Conservation (phyloP, 1,140 invertebrate genomes). For the Melitaea cinxia region DNA sequence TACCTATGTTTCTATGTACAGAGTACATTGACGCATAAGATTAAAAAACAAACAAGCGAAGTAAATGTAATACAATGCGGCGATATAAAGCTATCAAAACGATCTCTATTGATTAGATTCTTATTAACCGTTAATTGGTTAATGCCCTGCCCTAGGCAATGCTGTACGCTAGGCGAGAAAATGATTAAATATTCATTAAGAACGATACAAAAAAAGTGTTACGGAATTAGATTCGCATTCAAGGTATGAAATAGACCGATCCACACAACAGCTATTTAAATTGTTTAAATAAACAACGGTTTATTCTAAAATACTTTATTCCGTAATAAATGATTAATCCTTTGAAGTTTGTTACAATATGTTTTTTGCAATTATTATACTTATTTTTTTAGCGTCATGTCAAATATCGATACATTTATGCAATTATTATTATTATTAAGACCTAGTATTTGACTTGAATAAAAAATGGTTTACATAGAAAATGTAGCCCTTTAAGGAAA, state of each 20-base stretch:
- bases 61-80: neutral
- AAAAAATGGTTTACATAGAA: no score
- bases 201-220: conserved; percentile 15
- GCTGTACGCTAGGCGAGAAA: conserved; percentile 28
- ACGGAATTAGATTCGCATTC: conserved; percentile 9
- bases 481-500: no score
- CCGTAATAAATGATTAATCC: neutral
- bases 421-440: no score
- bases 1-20: no score
- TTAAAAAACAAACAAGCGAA: neutral
- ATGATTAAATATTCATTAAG: conserved; percentile 40
- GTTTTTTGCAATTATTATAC: no score
- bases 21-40: neutral
- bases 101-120: conserved; percentile 64
- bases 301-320: neutral
- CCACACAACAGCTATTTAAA: conserved; percentile 2
- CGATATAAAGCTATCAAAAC: conserved; percentile 52
- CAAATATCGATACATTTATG: no score
- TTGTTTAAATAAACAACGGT: neutral
- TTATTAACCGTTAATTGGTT: conserved; percentile 59
- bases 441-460: no score
- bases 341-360: conserved; percentile 1
- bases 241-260: conserved; percentile 12
- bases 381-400: no score
- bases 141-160: conserved; percentile 29